Base-by-base conservation (phyloP, 2,113 vertebrate genomes). In the Gopherus evgoodei region DNA sequence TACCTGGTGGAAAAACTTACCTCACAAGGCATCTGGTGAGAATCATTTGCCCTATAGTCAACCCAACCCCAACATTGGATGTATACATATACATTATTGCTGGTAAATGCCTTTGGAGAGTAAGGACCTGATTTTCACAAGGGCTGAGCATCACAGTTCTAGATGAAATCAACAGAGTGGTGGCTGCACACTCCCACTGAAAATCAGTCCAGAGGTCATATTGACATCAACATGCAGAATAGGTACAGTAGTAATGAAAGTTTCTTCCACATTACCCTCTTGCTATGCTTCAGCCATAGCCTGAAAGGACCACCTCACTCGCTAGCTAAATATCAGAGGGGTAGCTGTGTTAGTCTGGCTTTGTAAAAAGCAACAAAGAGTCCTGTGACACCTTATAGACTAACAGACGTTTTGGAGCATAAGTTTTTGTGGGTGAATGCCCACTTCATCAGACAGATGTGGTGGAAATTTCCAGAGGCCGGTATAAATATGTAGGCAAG, bases 1-100 rank as follows among this genome's bases (percentile, higher is more conserved):
- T 86, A 52, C 31, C 50, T 38, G 42, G 52, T 82, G 90, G 92
- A 94, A 93, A 86, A 87, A 31, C 52, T 94, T 79, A 62, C 53
- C 47, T 69, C 42, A 10, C 1, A 0, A 21, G 24, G 72, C 80
- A 87, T 54, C 65, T 54, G 17, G 25, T 57, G 84, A 44, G 0
- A 1, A 79, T 78, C 50, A 31, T 27, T 42, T 83, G 24, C 29
- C 17, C 93, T 83, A 59, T 25, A 38, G 1, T 12, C 38, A 57
- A 44, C 3, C 9, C 38, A 57, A 44, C 3, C 9, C 12, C 6
- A 81, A 35, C 84, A 57, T 53, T 89, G 25, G 44, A 8, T 5
- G 7, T 52, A 31, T 24, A 53, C 21, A 42, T 38, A 4, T 1
- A 1, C 4, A 5, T 38, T 62, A 12, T 50, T 65, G 25, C 4